Evolutionary conservation across 1,140 invertebrate species (phyloP).

Genomic region (Drosophila gunungcola): DNA sequence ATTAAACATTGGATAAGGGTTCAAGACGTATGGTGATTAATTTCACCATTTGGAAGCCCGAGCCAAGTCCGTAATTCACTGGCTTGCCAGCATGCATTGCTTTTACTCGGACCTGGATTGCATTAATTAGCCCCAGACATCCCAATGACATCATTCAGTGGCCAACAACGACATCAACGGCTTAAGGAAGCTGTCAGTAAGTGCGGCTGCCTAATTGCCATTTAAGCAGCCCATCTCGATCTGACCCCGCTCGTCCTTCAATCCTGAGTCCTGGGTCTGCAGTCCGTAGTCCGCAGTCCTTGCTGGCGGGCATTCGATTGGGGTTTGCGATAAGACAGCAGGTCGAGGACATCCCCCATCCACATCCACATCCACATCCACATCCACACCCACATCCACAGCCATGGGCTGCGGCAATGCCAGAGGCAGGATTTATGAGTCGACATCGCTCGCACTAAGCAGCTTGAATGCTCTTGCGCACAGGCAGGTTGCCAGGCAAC

Average conservation of each 20-base stretch:
- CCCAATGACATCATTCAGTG: slow-evolving; percentile 35
- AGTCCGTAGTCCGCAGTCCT: not conserved
- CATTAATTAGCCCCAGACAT: slow-evolving; percentile 52
- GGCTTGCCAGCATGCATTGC: not conserved
- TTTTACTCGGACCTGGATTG: slow-evolving; percentile 8
- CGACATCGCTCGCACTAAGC: slow-evolving; percentile 53
- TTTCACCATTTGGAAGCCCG: not conserved
- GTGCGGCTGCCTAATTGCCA: slow-evolving; percentile 44
- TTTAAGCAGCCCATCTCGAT: slow-evolving; percentile 35
- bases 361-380: not conserved
- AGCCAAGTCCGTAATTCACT: not conserved
- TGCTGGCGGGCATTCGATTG: slow-evolving; percentile 21
- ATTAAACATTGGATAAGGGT: not conserved
- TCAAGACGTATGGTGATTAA: not conserved
- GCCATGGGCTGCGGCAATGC: slow-evolving; percentile 37
- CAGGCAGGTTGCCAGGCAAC: slow-evolving; percentile 60
- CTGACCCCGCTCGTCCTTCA: not conserved
- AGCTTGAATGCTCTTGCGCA: slow-evolving; percentile 67
- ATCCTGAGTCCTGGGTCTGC: not conserved
- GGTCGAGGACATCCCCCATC: slow-evolving; percentile 17
- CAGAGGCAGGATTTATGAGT: slow-evolving; percentile 49
- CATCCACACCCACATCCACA: not conserved
- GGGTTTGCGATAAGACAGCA: slow-evolving; percentile 47
- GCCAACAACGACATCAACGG: slow-evolving; percentile 3
- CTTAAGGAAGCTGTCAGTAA: slow-evolving; percentile 34